Evolutionary conservation across 2,113 vertebrate genomes (phyloP), one percentile per base, ranked within the genome.

Genomic region (Cairina moschata): DNA sequence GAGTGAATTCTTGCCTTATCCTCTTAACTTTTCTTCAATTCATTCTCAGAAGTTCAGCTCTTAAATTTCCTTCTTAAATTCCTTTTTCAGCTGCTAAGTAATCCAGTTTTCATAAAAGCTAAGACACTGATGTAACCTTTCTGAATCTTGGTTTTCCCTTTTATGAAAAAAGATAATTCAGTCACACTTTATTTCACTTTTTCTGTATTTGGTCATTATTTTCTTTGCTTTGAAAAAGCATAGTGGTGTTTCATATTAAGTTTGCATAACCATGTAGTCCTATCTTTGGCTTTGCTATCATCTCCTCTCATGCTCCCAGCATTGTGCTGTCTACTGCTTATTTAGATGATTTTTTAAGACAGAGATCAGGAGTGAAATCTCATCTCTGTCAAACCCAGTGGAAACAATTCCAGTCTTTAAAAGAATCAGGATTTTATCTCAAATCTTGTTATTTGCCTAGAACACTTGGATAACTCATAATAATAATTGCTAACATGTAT

Each of bases 181-280:
- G 68, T 67, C 52, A 46, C 15, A 13, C 58, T 95, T 88, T 65
- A 52, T 94, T 93, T 58, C 38, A 18, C 44, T 81, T 59, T 68
- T 89, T 65, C 80, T 96, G 32, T 88, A 93, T 96, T 92, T 46
- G 32, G 32, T 81, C 38, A 21, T 81, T 88, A 68, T 87, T 95
- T 90, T 48, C 67, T 94, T 83, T 81, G 38, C 88, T 95, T 88
- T 77, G 62, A 86, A 94, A 95, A 93, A 65, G 11, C 68, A 9
- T 63, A 59, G 29, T 58, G 11, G 55, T 83, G 68, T 93, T 96
- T 95, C 85, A 9, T 83, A 93, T 83, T 48, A 75, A 44, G 62
- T 82, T 92, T 97, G 85, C 86, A 68, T 93, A 96, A 86, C 79
- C 73, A 54, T 56, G 42, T 54, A 68, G 54, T 65, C 84, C 59